Evolutionary conservation across 2,797 vertebrate species (phyloP).

Genomic region (Enteromius unitaeniatus): DNA sequence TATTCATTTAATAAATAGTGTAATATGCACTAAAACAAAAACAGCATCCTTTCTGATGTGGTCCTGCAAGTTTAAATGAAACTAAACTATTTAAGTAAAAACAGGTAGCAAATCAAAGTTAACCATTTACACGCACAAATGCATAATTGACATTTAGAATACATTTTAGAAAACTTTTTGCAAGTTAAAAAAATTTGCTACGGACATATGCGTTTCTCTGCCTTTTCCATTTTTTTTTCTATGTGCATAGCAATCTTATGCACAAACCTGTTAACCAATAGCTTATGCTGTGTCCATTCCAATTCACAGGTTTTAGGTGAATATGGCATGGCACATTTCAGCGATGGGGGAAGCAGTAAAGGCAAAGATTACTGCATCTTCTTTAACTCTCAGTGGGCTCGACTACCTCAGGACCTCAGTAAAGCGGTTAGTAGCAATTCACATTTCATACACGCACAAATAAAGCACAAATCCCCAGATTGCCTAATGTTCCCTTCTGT

Average conservation of each 20-base stretch:
- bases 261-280: not conserved
- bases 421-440: slow-evolving; percentile 87
- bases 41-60: not conserved
- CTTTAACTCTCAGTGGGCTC: slow-evolving; percentile 95
- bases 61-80: not conserved
- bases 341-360: slow-evolving; percentile 78
- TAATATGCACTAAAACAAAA: not conserved
- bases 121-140: not conserved
- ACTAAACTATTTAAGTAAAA: not conserved
- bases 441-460: not conserved
- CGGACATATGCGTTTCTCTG: not conserved
- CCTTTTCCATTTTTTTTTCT: not conserved
- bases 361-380: slow-evolving; percentile 97
- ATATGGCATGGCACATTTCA: slow-evolving; percentile 93
- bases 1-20: not conserved
- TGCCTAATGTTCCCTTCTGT: not conserved
- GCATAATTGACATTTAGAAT: not conserved
- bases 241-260: not conserved
- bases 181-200: not conserved
- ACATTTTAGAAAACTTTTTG: not conserved
- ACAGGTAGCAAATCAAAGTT: not conserved
- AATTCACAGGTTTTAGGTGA: slow-evolving; percentile 84
- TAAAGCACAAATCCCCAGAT: not conserved
- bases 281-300: not conserved
- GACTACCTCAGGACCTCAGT: slow-evolving; percentile 89